These are phyloP conservation scores for Kobus ellipsiprymnus DNA, from an alignment of 2,113 vertebrate species.

Conservation along the genomic window DNA sequence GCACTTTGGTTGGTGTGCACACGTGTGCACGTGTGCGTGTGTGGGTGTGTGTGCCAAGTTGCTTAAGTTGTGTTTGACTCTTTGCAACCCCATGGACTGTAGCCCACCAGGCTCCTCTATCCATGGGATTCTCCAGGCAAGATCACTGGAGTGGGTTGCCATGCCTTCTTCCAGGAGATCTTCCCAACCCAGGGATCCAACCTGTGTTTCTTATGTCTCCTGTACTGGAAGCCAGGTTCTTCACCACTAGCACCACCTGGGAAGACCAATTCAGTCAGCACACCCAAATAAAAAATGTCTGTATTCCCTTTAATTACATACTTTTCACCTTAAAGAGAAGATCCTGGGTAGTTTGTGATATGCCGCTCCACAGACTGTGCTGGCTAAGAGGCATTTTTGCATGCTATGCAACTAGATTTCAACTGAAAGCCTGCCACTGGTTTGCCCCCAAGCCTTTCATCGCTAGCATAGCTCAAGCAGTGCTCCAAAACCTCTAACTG, in stretches of 20 bases:
- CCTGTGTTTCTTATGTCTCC: neutral
- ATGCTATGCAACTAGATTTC: fast-evolving
- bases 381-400: neutral
- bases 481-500: neutral
- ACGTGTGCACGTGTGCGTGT: fast-evolving
- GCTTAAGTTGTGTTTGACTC: neutral
- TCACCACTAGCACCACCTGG: neutral
- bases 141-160: neutral
- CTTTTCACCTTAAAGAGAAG: neutral
- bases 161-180: neutral
- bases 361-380: neutral
- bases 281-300: neutral
- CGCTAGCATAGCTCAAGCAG: no score
- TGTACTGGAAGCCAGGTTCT: neutral
- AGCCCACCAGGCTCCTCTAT: neutral
- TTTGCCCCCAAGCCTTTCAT: neutral
- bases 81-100: neutral
- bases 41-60: neutral
- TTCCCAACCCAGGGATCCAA: neutral
- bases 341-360: neutral
- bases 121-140: neutral
- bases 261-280: neutral
- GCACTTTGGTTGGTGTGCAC: neutral
- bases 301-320: neutral
- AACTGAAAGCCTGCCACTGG: neutral